Percentiles rank a stretch among this genome's conserved stretches.
phyloP scores from a whole-genome alignment of 2,797 vertebrate species.

The Chelonia mydas region DNA sequence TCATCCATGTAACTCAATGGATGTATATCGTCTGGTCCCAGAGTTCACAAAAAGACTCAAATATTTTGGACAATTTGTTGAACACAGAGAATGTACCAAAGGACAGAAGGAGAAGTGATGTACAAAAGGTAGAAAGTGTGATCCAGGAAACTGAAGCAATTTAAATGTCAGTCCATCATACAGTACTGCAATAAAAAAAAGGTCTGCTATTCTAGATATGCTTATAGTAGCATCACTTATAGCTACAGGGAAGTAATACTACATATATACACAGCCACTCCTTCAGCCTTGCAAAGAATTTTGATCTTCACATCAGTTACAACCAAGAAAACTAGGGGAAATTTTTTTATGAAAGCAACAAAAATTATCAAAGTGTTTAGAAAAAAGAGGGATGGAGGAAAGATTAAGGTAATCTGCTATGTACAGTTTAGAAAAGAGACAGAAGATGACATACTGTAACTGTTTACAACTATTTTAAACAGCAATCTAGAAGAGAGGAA shows the following conservation, averaged over 20 bases:
- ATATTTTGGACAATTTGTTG: background rate
- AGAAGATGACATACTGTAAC: background rate
- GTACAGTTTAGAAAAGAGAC: background rate
- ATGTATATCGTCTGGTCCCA: background rate
- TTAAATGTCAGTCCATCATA: background rate
- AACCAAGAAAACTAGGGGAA: background rate
- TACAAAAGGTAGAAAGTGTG: background rate
- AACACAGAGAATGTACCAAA: conserved; percentile 1
- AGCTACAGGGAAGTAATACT: background rate
- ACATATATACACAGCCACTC: background rate
- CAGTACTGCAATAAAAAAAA: background rate
- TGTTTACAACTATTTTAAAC: background rate
- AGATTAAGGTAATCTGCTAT: background rate
- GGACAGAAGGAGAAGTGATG: background rate
- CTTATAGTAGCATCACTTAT: background rate
- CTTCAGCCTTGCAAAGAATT: background rate
- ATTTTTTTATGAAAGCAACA: background rate
- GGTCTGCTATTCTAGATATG: background rate
- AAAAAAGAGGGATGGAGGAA: background rate
- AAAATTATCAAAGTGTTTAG: background rate
- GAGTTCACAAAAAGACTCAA: background rate
- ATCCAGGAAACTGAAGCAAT: background rate
- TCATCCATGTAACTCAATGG: background rate
- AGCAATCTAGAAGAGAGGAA: background rate
- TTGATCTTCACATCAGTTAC: background rate